A percentile compares a stretch with the other conserved stretches of the same genome.
Evolutionary conservation across 2,888 invertebrate species (phyloP).

Genomic region (Dicycla oo): DNA sequence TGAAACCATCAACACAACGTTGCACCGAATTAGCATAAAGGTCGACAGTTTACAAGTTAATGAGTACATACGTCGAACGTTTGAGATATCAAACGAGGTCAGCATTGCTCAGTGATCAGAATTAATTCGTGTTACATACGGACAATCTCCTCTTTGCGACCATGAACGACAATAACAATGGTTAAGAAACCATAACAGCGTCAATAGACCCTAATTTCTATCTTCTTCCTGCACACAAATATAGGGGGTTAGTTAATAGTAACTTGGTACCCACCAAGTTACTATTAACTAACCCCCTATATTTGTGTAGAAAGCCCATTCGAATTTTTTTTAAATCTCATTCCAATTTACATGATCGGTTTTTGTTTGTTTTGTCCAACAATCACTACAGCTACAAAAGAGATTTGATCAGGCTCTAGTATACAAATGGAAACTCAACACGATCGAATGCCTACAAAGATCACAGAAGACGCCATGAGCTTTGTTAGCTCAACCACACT

Average conservation of each 20-base stretch:
- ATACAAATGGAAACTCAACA: background rate
- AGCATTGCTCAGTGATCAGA: constrained; percentile 56
- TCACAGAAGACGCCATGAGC: background rate
- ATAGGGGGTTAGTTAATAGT: too few species aligned
- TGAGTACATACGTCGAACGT: constrained; percentile 61
- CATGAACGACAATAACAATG: constrained; percentile 25
- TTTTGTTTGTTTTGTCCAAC: background rate
- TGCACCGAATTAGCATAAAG: constrained; percentile 67
- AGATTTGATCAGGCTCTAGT: background rate
- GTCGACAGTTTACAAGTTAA: constrained; percentile 69
- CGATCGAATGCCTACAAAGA: constrained; percentile 7
- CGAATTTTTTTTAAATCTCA: background rate
- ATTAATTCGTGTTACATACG: constrained; percentile 55
- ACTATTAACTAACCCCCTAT: background rate
- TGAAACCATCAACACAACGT: constrained; percentile 62
- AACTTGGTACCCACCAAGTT: too few species aligned
- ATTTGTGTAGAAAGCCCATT: background rate
- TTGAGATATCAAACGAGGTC: constrained; percentile 69
- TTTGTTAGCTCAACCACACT: background rate
- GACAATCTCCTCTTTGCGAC: constrained; percentile 50
- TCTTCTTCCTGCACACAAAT: too few species aligned
- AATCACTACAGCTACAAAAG: background rate
- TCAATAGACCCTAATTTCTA: background rate
- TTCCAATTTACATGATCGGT: background rate
- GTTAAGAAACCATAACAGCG: constrained; percentile 18